Percentiles rank a stretch among this genome's conserved stretches.
Conservation (phyloP, 2,888 invertebrate genomes). For the Acanthosepion pharaonis region DNA sequence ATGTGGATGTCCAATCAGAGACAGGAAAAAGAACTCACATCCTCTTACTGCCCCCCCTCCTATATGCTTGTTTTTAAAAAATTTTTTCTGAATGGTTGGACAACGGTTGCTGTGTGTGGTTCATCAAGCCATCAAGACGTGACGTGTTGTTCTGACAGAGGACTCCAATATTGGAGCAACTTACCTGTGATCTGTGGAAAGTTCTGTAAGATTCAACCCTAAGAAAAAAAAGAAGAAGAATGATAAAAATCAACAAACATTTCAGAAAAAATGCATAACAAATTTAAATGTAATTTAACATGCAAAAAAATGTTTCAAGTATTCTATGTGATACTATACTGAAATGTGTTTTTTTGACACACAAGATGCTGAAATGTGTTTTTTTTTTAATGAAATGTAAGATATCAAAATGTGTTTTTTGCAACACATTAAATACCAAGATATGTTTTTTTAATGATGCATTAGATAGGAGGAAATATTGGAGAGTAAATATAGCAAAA, state of each 20-base stretch:
- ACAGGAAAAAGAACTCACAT: not conserved
- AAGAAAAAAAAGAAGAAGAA: not conserved
- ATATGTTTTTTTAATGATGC: too few species aligned
- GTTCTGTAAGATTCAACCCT: not conserved
- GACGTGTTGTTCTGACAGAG: not conserved
- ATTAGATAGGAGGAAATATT: not conserved
- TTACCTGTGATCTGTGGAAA: slow-evolving; percentile 18
- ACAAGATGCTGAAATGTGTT: not conserved
- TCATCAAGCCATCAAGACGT: not conserved
- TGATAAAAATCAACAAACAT: not conserved
- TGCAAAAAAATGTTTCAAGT: not conserved
- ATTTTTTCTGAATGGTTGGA: not conserved
- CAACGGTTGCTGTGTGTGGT: not conserved
- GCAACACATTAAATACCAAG: too few species aligned
- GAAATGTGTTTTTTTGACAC: not conserved
- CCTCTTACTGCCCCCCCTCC: not conserved
- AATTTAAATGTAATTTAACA: not conserved
- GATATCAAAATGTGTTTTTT: too few species aligned
- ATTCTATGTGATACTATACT: not conserved
- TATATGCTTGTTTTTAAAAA: not conserved
- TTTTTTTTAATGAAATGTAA: too few species aligned
- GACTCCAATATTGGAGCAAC: not conserved
- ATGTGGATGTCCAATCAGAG: not conserved
- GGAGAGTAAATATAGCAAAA: not conserved
- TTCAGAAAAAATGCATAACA: not conserved